A percentile compares a stretch with the other conserved stretches of the same genome.
phyloP scores from a whole-genome alignment of 2,113 vertebrate genomes.

The Typhlomys cinereus region DNA sequence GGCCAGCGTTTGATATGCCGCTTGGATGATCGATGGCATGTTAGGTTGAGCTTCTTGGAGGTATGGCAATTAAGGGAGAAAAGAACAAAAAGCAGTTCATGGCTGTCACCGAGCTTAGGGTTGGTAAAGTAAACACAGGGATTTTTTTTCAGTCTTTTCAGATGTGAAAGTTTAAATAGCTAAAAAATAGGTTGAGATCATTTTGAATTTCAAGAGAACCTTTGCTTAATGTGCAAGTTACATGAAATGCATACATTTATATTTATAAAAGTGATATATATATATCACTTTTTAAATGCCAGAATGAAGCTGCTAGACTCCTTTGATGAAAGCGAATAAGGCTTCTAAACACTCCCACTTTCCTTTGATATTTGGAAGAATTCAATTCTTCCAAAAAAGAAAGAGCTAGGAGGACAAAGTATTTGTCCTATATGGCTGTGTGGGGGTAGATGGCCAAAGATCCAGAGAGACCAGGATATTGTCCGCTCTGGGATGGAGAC shows the following conservation, averaged over 20 bases:
- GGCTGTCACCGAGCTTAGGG: neutral
- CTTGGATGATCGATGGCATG: neutral
- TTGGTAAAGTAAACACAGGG: conserved; percentile 56
- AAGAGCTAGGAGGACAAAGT: neutral
- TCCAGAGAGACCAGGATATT: neutral
- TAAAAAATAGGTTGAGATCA: conserved; percentile 51
- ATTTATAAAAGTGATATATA: too few species aligned
- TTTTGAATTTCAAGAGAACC: conserved; percentile 64
- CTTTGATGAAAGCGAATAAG: conserved; percentile 42
- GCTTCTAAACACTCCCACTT: neutral
- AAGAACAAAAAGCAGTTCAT: conserved; percentile 59
- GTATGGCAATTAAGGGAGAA: neutral
- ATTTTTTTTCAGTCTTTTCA: conserved; percentile 24
- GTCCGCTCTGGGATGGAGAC: neutral
- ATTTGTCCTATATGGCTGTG: neutral
- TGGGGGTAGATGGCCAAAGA: neutral
- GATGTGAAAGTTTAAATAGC: conserved; percentile 68
- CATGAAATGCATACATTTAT: too few species aligned
- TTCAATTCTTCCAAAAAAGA: too few species aligned
- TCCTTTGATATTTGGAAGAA: conserved; percentile 46
- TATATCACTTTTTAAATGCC: neutral
- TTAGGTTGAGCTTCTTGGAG: conserved; percentile 59
- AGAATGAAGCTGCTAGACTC: conserved; percentile 9
- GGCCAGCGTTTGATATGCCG: conserved; percentile 43
- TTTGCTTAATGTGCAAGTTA: conserved; percentile 32